Base-by-base conservation (phyloP, 2,113 vertebrate species). In the Syngnathus typhle region DNA sequence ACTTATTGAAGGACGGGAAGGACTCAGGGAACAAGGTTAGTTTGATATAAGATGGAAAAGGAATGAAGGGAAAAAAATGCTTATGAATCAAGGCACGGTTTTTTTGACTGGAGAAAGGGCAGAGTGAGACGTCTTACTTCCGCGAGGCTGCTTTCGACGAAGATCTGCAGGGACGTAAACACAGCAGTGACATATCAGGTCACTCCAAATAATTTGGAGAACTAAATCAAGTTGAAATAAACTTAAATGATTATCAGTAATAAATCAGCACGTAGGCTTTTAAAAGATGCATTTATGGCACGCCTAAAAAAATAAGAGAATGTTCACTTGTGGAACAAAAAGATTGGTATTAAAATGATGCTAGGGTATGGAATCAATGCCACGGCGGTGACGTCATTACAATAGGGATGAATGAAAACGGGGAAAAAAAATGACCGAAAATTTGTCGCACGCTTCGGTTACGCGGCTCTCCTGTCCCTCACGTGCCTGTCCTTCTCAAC, bases 61-160 rank as follows among this genome's bases (percentile, higher is more conserved):
- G 27, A 32, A 32, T 32, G 2, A 32, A 3, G 27, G 27, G 3
- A 32, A 32, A 32, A 32, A 32, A 32, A 32, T 32, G 27, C 27
- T 32, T 32, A 32, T 47, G 16, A 47, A 47, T 16, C 13, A 15
- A 6, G 1, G 44, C 47, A 49, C 18, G 2, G 8, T 16, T 19
- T 12, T 32, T 58, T 58, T 36, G 6, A 36, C 27, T 36, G 27
- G 27, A 16, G 13, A 32, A 36, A 58, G 27, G 13, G n/a, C 60
- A 55, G 77, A 85, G 84, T 83, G 82, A 77, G 70, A 76, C 68
- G 1, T 87, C 83, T 0, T 12, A 1, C 5, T 1, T 4, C 0
- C 15, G 1, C 7, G 0, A 32, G 2, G 27, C n/a, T 1, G 6
- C 13, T 47, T 7, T 41, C 37, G 21, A 13, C 43, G 8, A 8